Conservation (phyloP, 2,797 vertebrate species). For the Oreochromis grahami region DNA sequence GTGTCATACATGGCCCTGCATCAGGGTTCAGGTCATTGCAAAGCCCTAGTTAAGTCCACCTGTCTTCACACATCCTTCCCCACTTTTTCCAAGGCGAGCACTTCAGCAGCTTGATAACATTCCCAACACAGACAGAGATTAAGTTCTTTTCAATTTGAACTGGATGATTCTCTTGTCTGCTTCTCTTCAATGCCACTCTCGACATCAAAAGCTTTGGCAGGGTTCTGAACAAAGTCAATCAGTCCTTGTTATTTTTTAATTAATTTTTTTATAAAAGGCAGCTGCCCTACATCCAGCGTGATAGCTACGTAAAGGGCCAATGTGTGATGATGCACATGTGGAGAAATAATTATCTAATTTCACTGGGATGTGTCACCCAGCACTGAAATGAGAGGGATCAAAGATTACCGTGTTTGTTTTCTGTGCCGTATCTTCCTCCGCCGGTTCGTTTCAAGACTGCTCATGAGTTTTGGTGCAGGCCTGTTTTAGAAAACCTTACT, state of each 20-base stretch:
- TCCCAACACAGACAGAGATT: constrained; percentile 41
- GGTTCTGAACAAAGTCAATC: constrained; percentile 57
- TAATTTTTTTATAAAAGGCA: constrained; percentile 7
- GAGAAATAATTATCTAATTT: constrained; percentile 44
- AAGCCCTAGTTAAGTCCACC: background rate
- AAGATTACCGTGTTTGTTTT: constrained; percentile 23
- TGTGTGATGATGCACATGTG: constrained; percentile 9
- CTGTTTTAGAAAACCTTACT: background rate
- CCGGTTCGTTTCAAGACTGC: background rate
- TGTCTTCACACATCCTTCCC: background rate
- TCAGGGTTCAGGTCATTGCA: background rate
- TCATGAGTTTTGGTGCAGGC: background rate
- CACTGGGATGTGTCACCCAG: constrained; percentile 9
- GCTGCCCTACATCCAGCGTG: constrained; percentile 32
- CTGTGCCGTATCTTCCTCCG: constrained; percentile 2
- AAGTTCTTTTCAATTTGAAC: constrained; percentile 47
- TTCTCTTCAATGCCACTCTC: constrained; percentile 34
- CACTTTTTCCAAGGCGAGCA: constrained; percentile 19
- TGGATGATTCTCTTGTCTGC: constrained; percentile 32
- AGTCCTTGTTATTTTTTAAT: background rate
- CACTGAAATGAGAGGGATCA: background rate
- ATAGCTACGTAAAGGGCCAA: constrained; percentile 14
- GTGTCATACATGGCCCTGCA: background rate
- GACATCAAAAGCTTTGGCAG: constrained; percentile 55
- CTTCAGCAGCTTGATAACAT: constrained; percentile 16